These are phyloP conservation scores for Scaptomyza tumidula DNA, from an alignment of 2,888 invertebrate species.

Conservation along the genomic window DNA sequence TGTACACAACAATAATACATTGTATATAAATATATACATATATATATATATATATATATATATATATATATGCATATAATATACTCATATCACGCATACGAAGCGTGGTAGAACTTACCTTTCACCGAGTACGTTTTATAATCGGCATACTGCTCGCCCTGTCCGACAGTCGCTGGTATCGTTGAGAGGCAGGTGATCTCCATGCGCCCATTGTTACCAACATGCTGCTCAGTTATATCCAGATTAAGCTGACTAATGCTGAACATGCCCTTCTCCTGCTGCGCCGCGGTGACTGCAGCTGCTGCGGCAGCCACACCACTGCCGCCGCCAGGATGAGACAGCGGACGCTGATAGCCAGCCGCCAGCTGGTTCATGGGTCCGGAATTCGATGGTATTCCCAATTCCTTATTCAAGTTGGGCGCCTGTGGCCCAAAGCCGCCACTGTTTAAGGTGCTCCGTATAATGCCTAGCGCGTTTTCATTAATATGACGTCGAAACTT, in stretches of 20 bases:
- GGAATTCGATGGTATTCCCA: conserved; percentile 81
- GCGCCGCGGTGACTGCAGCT: conserved; percentile 81
- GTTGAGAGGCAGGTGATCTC: conserved; percentile 91
- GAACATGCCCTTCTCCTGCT: conserved; percentile 82
- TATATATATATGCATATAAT: conserved; percentile 55
- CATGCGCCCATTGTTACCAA: conserved; percentile 89
- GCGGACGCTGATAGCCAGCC: conserved; percentile 78
- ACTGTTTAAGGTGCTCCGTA: conserved; percentile 81
- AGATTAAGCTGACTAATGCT: conserved; percentile 90
- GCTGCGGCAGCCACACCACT: conserved; percentile 82
- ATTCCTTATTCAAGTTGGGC: conserved; percentile 78
- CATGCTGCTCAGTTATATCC: conserved; percentile 89
- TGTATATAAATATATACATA: conserved; percentile 10
- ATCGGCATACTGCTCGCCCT: conserved; percentile 90
- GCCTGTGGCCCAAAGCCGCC: conserved; percentile 82
- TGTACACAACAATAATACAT: conserved; percentile 38
- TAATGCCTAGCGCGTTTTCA: conserved; percentile 81
- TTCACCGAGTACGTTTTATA: conserved; percentile 89
- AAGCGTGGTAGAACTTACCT: conserved; percentile 86
- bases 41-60: conserved; percentile 3
- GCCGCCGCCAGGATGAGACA: conserved; percentile 81
- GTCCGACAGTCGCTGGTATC: conserved; percentile 90
- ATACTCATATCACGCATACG: conserved; percentile 62
- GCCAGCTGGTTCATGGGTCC: conserved; percentile 83
- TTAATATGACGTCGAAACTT: conserved; percentile 83